Evolutionary conservation across 2,888 invertebrate species (phyloP).

Genomic region (Drosophila seclusa): DNA sequence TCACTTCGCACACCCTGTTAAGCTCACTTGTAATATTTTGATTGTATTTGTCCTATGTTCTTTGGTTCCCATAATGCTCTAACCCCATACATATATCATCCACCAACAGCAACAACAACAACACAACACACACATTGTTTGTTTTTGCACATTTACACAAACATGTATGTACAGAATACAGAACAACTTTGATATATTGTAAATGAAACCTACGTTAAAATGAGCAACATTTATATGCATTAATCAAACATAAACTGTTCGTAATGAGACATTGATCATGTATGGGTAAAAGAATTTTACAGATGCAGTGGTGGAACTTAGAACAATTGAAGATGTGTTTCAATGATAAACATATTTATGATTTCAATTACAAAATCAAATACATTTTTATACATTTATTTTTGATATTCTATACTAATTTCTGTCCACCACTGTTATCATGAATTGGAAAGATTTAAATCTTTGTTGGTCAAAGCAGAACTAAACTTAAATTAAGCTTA

Average conservation of each 20-base stretch:
- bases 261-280: neutral
- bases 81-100: conserved; percentile 48
- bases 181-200: conserved; percentile 44
- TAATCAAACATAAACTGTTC: conserved; percentile 1
- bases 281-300: neutral
- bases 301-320: conserved; percentile 1
- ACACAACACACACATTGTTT: conserved; percentile 51
- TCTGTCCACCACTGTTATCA: neutral
- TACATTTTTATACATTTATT: neutral
- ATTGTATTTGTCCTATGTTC: conserved; percentile 69
- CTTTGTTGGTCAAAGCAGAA: conserved; percentile 1
- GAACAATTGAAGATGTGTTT: neutral
- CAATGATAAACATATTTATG: neutral
- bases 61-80: conserved; percentile 64
- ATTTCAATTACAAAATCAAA: neutral
- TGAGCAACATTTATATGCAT: neutral
- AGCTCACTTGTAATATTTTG: conserved; percentile 46
- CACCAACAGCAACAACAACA: conserved; percentile 24
- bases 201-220: neutral
- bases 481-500: conserved; percentile 7
- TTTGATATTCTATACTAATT: neutral
- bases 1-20: conserved; percentile 21
- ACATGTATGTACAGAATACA: conserved; percentile 25
- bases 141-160: conserved; percentile 44
- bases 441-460: neutral